Base-by-base conservation (phyloP, 2,113 vertebrate species). In the Xyliphius kryptos region DNA sequence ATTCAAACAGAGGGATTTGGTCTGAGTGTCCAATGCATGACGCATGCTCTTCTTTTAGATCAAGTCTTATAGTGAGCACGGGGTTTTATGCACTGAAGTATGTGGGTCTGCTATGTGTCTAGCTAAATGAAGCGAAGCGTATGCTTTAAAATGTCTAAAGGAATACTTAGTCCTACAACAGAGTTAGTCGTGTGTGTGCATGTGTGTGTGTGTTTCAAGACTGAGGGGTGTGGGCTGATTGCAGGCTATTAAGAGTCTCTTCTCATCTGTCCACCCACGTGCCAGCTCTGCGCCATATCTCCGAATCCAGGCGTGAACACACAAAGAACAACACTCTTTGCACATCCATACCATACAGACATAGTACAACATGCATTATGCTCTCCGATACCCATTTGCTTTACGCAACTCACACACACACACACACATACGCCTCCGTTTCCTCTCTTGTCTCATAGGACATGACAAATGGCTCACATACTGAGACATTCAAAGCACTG, bases 151-250 rank as follows among this genome's bases (percentile, higher is more conserved):
- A n/a, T n/a, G n/a, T n/a, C n/a, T n/a, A n/a, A n/a, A n/a, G n/a
- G n/a, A n/a, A n/a, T n/a, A n/a, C 9, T 5, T 6, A 38, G 10
- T 6, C 36, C 36, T 10, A 61, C 19, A n/a, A 53, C 75, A 64
- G 74, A 76, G 75, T 77, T 77, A 62, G 75, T 61, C 64, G n/a
- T 40, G 14, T 57, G 9, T 2, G 11, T 74, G 69, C 72, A 60
- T 69, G 57, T 64, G 53, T 13, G 16, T 46, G 68, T 66, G n/a
- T n/a, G n/a, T n/a, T 21, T 21, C 43, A 63, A 53, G 71, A 65
- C 73, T 79, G 65, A 77, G 73, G 80, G 69, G 70, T 14, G 6
- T 62, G 55, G 12, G 61, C 70, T 82, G 71, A 81, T 61, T 58
- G 57, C 56, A 57, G 52, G 48, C 52, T 67, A 62, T 74, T 66